These are phyloP conservation scores for Oxystoma pomonae DNA, from an alignment of 2,888 invertebrate species.

Conservation along the genomic window DNA sequence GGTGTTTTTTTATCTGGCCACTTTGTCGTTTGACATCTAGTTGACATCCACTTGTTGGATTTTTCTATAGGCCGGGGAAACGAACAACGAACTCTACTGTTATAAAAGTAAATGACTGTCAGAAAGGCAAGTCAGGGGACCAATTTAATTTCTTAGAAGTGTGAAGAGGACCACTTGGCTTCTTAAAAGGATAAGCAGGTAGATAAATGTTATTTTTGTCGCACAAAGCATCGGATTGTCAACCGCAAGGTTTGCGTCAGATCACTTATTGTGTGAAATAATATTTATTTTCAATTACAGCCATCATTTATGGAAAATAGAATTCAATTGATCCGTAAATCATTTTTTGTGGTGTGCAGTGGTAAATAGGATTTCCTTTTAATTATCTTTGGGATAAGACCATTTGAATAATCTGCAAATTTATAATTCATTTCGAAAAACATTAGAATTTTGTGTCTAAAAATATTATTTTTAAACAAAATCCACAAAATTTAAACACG, in stretches of 20 bases:
- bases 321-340: not conserved
- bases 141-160: constrained; percentile 19
- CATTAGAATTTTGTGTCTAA: no score
- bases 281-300: not conserved
- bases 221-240: constrained; percentile 22
- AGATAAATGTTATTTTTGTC: constrained; percentile 17
- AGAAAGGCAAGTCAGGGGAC: constrained; percentile 25
- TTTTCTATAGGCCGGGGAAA: constrained; percentile 33
- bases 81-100: constrained; percentile 34
- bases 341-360: no score
- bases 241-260: constrained; percentile 6
- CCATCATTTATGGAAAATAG: not conserved
- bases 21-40: constrained; percentile 46
- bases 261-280: no score
- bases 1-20: constrained; percentile 49
- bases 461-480: no score
- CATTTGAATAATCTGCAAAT: no score
- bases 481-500: no score
- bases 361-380: no score
- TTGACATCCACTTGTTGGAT: constrained; percentile 47
- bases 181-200: constrained; percentile 20
- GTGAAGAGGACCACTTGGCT: constrained; percentile 20
- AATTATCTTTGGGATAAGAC: no score
- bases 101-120: constrained; percentile 41
- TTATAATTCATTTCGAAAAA: no score